phyloP scores from a whole-genome alignment of 2,888 invertebrate genomes.

The Rutpela maculata region DNA sequence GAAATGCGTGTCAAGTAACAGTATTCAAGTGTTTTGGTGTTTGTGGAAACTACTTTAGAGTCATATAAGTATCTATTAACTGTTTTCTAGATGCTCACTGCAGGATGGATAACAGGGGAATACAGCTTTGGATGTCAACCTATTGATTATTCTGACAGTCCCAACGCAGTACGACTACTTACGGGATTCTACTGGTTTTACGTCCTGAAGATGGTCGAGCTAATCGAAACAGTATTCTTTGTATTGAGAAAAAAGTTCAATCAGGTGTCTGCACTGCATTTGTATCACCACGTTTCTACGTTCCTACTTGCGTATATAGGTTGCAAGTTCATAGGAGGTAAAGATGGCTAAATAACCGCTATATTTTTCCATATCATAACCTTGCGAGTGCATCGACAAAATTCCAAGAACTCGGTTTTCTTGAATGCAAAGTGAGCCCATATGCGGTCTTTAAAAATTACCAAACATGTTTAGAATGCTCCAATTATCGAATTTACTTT shows the following conservation, averaged over 20 bases:
- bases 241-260: conserved; percentile 82
- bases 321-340: conserved; percentile 82
- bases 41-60: too few relatives aligned
- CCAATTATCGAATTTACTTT: too few relatives aligned
- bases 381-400: too few relatives aligned
- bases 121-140: conserved; percentile 82
- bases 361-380: too few relatives aligned
- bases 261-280: conserved; percentile 83
- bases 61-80: too few relatives aligned
- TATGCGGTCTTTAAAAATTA: too few relatives aligned
- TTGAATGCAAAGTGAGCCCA: too few relatives aligned
- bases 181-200: conserved; percentile 77
- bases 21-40: too few relatives aligned
- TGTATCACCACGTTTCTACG: conserved; percentile 84
- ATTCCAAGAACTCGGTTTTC: too few relatives aligned
- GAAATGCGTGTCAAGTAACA: too few relatives aligned
- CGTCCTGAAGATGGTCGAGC: conserved; percentile 80
- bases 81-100: conserved; percentile 76
- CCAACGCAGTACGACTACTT: conserved; percentile 77
- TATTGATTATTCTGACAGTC: conserved; percentile 82
- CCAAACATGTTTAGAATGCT: too few relatives aligned
- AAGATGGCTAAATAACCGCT: conserved; percentile 1
- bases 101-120: conserved; percentile 79
- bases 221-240: conserved; percentile 84
- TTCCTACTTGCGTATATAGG: conserved; percentile 78